These are phyloP conservation scores for Sebastes variabilis DNA, from an alignment of 2,797 vertebrate genomes.

Conservation along the genomic window DNA sequence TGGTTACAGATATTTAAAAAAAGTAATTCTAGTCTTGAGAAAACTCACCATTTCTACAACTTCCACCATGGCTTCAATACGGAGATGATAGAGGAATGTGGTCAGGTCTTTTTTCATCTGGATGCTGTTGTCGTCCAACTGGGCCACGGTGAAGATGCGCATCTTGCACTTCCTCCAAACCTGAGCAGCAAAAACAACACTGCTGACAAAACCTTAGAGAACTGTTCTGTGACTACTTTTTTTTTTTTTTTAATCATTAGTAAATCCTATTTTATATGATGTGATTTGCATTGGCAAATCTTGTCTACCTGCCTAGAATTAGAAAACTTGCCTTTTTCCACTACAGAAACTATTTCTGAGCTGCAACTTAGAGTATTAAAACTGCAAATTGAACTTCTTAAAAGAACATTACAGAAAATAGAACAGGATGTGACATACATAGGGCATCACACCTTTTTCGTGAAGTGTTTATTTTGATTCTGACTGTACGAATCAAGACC, in stretches of 20 bases:
- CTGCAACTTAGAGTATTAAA: background rate
- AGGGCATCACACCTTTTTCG: background rate
- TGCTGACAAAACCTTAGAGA: background rate
- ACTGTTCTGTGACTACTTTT: background rate
- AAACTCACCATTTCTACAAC: conserved; percentile 96
- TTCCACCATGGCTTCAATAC: conserved; percentile 94
- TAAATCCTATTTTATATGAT: background rate
- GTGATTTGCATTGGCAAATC: background rate
- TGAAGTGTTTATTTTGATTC: background rate
- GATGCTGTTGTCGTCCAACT: conserved; percentile 98
- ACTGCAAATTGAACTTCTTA: background rate
- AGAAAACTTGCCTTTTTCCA: background rate
- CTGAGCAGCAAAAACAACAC: conserved; percentile 69
- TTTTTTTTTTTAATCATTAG: background rate
- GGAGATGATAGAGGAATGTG: conserved; percentile 95
- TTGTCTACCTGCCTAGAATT: background rate
- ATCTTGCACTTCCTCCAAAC: conserved; percentile 99
- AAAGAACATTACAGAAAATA: background rate
- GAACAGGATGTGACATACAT: background rate
- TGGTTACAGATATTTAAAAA: background rate
- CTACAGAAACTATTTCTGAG: background rate
- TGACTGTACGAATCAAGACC: background rate
- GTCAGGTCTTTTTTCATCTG: conserved; percentile 99
- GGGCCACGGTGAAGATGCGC: conserved; percentile 98
- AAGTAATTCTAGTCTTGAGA: background rate